Percentiles rank a stretch among this genome's conserved stretches.
Evolutionary conservation across 2,888 invertebrate genomes (phyloP).

Genomic region (Exephanes ischioxanthus): DNA sequence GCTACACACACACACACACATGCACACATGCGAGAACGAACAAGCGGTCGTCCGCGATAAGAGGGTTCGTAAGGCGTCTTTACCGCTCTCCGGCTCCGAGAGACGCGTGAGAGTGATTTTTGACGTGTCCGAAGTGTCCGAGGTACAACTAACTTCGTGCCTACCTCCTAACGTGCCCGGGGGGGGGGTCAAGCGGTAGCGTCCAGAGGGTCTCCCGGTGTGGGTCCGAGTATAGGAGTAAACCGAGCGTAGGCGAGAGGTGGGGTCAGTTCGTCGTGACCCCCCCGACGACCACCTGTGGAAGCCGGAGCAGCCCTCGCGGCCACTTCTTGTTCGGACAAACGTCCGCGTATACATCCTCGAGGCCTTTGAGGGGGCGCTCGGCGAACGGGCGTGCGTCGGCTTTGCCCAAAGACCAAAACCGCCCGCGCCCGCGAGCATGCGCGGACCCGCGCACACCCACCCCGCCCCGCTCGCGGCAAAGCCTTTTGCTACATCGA

Average conservation of each 20-base stretch:
- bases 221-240: conserved; percentile 32
- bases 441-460: not conserved
- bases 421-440: conserved; percentile 1
- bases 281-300: conserved; percentile 73
- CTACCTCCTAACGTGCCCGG: conserved; percentile 25
- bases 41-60: too few relatives aligned
- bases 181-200: conserved; percentile 46
- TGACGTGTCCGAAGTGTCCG: conserved; percentile 2
- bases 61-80: too few relatives aligned
- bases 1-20: not conserved
- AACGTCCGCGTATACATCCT: conserved; percentile 66
- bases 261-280: conserved; percentile 72
- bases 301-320: conserved; percentile 73
- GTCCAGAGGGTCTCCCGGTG: not conserved
- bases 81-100: too few relatives aligned
- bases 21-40: not conserved
- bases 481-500: not conserved
- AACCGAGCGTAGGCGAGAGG: conserved; percentile 69
- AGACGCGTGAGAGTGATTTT: too few relatives aligned
- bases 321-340: conserved; percentile 60
- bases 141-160: conserved; percentile 10
- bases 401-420: conserved; percentile 44
- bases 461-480: not conserved
- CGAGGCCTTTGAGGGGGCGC: conserved; percentile 30
- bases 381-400: conserved; percentile 30